phyloP scores from a whole-genome alignment of 2,113 vertebrate genomes.

The Urocolius indicus region DNA sequence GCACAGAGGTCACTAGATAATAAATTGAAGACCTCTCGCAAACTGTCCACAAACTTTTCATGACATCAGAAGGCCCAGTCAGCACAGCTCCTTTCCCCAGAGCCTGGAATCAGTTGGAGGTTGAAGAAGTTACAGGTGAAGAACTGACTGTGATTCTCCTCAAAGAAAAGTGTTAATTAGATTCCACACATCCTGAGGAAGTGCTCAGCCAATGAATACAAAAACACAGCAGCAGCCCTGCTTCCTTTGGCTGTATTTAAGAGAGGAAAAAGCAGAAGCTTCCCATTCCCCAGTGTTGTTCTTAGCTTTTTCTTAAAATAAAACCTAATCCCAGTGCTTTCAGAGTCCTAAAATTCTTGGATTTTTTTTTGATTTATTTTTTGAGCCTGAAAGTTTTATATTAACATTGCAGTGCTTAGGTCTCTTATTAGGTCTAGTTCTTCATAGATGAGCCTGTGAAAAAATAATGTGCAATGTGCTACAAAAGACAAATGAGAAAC shows the following conservation, averaged over 20 bases:
- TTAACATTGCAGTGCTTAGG: not conserved
- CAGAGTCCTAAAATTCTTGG: not conserved
- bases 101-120: not conserved
- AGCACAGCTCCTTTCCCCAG: not conserved
- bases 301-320: slow-evolving; percentile 38
- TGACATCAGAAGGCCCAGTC: not conserved
- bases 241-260: not conserved
- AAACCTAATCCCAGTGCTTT: not conserved
- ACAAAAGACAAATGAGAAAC: not conserved
- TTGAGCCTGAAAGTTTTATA: not conserved
- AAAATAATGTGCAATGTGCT: not conserved
- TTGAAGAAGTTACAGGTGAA: not conserved
- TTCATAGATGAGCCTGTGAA: not conserved
- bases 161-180: slow-evolving; percentile 12
- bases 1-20: not conserved
- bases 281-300: not conserved
- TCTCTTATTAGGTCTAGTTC: not conserved
- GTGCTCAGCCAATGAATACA: not conserved
- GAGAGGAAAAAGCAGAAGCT: not conserved
- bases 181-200: slow-evolving; percentile 4
- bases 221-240: not conserved
- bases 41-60: not conserved
- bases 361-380: not conserved
- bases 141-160: not conserved
- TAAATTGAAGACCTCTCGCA: not conserved